Evolutionary conservation across 2,113 vertebrate species (phyloP), one percentile per base, ranked within the genome.

Genomic region (Scophthalmus maximus): DNA sequence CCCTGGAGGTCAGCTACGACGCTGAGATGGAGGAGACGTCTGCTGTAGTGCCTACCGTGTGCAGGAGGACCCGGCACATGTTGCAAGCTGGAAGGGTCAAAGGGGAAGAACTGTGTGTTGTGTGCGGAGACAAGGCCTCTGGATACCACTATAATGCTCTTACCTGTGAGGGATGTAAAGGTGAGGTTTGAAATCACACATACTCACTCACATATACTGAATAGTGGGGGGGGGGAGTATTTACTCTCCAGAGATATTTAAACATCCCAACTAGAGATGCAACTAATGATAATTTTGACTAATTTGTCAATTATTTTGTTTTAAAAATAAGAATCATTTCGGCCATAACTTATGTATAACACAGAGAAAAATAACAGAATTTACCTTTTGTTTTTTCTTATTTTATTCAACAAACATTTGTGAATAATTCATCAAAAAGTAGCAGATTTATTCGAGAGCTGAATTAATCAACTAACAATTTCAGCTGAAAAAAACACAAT

Each of bases 161-260:
- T 34, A 99, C 97, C 64, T 99, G 98, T 83, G 98, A 99, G 82
- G 98, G 98, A 22, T 99, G 98, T 81, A 99, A 99, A 98, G 98
- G 98, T 99, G 94, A 82, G 51, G 46, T 12, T 8, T 11, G 23
- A 61, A 42, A n/a, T n/a, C 20, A 44, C 27, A n/a, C 4, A n/a
- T 9, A 44, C 15, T 6, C 32, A 59, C 6, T n/a, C n/a, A n/a
- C n/a, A n/a, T n/a, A n/a, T n/a, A n/a, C n/a, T n/a, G n/a, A n/a
- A n/a, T n/a, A n/a, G n/a, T n/a, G n/a, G n/a, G n/a, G n/a, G n/a
- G n/a, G n/a, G n/a, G n/a, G n/a, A n/a, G n/a, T n/a, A n/a, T n/a
- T n/a, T n/a, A n/a, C n/a, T n/a, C n/a, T n/a, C n/a, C n/a, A n/a
- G n/a, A n/a, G n/a, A 32, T 32, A 32, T 8, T 47, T 47, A 20